Evolutionary conservation across 1,140 invertebrate species (phyloP).

Genomic region (Euborellia annulipes): DNA sequence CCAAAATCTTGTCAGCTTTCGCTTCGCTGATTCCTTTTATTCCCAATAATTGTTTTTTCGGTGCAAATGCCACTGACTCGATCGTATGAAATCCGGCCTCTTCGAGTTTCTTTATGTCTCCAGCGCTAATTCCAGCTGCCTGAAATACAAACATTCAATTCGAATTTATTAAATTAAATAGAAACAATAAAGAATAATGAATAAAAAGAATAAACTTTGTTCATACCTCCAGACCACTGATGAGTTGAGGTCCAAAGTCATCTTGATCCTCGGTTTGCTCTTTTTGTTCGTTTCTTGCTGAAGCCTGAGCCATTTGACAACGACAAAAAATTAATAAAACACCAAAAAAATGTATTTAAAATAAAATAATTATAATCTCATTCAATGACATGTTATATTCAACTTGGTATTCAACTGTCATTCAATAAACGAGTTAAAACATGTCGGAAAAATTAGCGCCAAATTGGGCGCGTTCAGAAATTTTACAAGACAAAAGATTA

Average conservation of each 20-base stretch:
- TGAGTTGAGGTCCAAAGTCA: constrained; percentile 35
- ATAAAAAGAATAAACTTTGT: not conserved
- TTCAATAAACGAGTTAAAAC: too few relatives aligned
- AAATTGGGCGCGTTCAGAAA: too few relatives aligned
- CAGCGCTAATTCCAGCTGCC: constrained; percentile 59
- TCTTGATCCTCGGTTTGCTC: constrained; percentile 20
- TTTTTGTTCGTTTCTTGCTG: constrained; percentile 14
- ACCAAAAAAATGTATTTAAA: too few relatives aligned
- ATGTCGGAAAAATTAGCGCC: too few relatives aligned
- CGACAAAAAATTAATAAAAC: too few relatives aligned
- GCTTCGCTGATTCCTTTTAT: constrained; percentile 96
- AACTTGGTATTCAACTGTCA: too few relatives aligned
- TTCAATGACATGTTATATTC: too few relatives aligned
- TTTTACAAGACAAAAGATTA: too few relatives aligned
- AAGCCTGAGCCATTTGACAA: constrained; percentile 10
- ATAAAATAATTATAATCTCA: too few relatives aligned
- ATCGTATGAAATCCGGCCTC: constrained; percentile 90
- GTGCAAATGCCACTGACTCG: constrained; percentile 86
- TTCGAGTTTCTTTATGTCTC: constrained; percentile 86
- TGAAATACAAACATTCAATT: constrained; percentile 15
- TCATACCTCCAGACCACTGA: constrained; percentile 42
- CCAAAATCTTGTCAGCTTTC: constrained; percentile 91
- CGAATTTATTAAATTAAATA: constrained; percentile 2
- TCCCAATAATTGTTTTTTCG: constrained; percentile 73
- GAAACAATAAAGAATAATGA: not conserved